Evolutionary conservation across 37 sponge, comb jelly and placozoan genomes (phyloP), one percentile per base, ranked within the genome.

Genomic region (Haliclona indistincta): DNA sequence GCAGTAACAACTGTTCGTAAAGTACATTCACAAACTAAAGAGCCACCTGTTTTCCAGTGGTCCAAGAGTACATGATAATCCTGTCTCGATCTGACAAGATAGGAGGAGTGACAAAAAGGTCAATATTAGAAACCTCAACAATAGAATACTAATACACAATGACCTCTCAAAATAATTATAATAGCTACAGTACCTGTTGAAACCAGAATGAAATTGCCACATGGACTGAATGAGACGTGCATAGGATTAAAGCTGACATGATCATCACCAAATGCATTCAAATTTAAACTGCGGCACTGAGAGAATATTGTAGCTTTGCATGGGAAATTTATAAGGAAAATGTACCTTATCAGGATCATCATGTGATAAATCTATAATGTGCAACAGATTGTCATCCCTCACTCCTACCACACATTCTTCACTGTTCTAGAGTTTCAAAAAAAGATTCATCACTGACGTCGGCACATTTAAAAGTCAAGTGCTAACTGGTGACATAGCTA

Each of bases 171-270:
- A 47, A 17, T 47, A 47, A 47, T 47, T 47, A 47, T 47, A 47
- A 15, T 47, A 47, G 10, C 51, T 47, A 47, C 13, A 17, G 68
- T 58, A 92, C 93, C 93, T n/a, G 91, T 94, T 22, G 95, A 90
- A 15, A 94, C 75, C 0, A 90, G 83, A 3, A 94, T 39, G 69
- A 61, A 79, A 23, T 58, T 69, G 10, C 54, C 76, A 74, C 81
- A 71, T 4, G 92, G 92, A 81, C 89, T 88, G 71, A 91, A 88
- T 19, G 87, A 83, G 6, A 88, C n/a, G 74, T 88, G 63, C 86
- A 95, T 84, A 8, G 92, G 77, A 35, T 80, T 92, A 51, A 95
- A 90, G 55, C 92, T 91, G 23, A 95, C 92, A 78, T 62, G 84
- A 52, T 84, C 78, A 83, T 95, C 96, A 28, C 87, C 92, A 45